Percentiles rank a stretch among this genome's conserved stretches.
Conservation (phyloP, 2,888 invertebrate genomes). For the Parelbella ahira region DNA sequence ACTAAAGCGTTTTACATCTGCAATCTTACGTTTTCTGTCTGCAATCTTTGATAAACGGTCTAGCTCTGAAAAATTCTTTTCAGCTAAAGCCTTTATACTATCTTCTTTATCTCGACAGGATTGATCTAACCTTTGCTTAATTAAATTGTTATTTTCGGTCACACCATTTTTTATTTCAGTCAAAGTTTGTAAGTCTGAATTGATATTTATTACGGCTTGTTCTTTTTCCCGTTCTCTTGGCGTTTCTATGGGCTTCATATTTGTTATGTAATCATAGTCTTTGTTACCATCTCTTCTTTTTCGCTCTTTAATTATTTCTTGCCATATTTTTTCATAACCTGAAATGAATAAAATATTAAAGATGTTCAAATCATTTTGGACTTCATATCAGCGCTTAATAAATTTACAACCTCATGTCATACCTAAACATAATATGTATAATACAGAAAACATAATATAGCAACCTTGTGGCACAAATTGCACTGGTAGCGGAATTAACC, state of each 20-base stretch:
- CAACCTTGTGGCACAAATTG: not conserved
- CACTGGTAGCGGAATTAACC: no score
- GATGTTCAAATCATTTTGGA: no score
- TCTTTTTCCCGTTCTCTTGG: no score
- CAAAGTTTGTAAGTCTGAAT: conserved; percentile 59
- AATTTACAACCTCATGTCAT: no score
- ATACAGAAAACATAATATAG: no score
- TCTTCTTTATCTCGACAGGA: conserved; percentile 43
- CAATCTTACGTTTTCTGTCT: no score
- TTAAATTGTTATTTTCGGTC: conserved; percentile 68
- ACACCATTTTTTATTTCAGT: conserved; percentile 69
- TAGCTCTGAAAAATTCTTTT: conserved; percentile 71
- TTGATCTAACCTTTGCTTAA: conserved; percentile 61
- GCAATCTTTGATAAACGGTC: conserved; percentile 72
- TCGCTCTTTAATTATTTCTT: conserved; percentile 82
- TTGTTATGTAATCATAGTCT: no score
- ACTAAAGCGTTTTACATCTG: conserved; percentile 67
- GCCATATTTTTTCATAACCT: conserved; percentile 84
- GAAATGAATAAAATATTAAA: conserved; percentile 39
- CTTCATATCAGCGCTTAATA: no score
- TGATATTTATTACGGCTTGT: conserved; percentile 46
- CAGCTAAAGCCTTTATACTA: conserved; percentile 61
- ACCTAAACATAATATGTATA: no score
- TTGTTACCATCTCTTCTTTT: conserved; percentile 75
- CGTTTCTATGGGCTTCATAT: no score